A percentile compares a stretch with the other conserved stretches of the same genome.
phyloP scores from a whole-genome alignment of 2,113 vertebrate species.

The Salvelinus sp. region DNA sequence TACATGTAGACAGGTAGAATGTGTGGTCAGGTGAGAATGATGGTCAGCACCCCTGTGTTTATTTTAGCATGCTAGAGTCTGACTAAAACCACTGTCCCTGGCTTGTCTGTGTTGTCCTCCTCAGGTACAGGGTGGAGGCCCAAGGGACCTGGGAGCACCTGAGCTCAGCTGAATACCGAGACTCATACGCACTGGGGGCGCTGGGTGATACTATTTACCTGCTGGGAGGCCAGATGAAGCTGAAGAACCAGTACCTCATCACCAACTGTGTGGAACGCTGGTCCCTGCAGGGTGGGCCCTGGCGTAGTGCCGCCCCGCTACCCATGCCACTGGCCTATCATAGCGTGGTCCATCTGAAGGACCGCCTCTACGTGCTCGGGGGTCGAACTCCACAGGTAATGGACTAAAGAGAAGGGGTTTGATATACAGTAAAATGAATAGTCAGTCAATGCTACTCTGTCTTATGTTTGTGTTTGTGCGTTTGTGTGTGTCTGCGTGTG shows the following conservation, averaged over 20 bases:
- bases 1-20: no score
- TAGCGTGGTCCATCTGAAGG: slow-evolving; percentile 78
- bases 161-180: slow-evolving; percentile 85
- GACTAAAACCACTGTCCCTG: not conserved
- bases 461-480: not conserved
- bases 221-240: slow-evolving; percentile 92
- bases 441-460: no score
- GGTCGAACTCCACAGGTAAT: slow-evolving; percentile 94
- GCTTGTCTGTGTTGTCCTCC: not conserved
- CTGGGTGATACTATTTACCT: slow-evolving; percentile 83
- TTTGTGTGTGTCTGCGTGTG: no score
- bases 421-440: not conserved
- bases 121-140: slow-evolving; percentile 86
- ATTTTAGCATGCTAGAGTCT: not conserved
- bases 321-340: slow-evolving; percentile 89
- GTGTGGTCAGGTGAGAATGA: no score
- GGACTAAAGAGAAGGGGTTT: no score
- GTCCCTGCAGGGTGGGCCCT: slow-evolving; percentile 81
- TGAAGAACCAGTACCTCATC: slow-evolving; percentile 88
- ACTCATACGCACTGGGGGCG: slow-evolving; percentile 86
- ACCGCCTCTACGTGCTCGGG: slow-evolving; percentile 87
- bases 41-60: not conserved
- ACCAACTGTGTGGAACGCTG: slow-evolving; percentile 92
- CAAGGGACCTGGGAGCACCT: slow-evolving; percentile 89
- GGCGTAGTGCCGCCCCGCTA: slow-evolving; percentile 84